Evolutionary conservation across 2,797 vertebrate species (phyloP).

Genomic region (Odontamblyopus rebecca): DNA sequence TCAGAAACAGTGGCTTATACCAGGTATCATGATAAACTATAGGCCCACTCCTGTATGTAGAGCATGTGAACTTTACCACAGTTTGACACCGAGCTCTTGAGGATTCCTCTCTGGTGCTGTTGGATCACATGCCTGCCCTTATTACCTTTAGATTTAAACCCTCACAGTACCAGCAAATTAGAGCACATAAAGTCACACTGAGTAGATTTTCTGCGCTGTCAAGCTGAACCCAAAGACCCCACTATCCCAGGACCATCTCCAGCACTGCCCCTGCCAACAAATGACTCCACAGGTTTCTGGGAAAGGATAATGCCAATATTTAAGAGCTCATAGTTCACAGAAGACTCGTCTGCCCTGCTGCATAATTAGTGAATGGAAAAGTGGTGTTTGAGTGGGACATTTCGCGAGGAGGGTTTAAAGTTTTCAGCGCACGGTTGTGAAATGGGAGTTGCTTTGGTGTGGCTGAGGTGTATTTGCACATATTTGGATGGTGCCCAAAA

Average conservation of each 20-base stretch:
- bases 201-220: slow-evolving; percentile 50
- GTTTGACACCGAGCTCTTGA: background rate
- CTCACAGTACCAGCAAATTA: slow-evolving; percentile 12
- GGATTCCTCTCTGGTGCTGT: slow-evolving; percentile 7
- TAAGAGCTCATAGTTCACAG: slow-evolving; percentile 12
- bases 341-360: background rate
- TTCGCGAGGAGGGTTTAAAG: slow-evolving; percentile 58
- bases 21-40: background rate
- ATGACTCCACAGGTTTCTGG: slow-evolving; percentile 13
- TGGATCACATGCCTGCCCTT: slow-evolving; percentile 19
- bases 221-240: slow-evolving; percentile 40
- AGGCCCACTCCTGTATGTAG: background rate
- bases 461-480: slow-evolving; percentile 63
- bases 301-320: slow-evolving; percentile 26
- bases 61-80: slow-evolving; percentile 8
- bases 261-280: slow-evolving; percentile 23
- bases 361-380: slow-evolving; percentile 52
- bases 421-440: slow-evolving; percentile 60
- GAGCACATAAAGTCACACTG: slow-evolving; percentile 36
- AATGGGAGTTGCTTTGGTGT: slow-evolving; percentile 52
- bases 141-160: slow-evolving; percentile 32
- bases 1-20: background rate
- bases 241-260: background rate
- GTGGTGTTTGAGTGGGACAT: slow-evolving; percentile 61
- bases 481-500: slow-evolving; percentile 24